Evolutionary conservation across 2,797 vertebrate species (phyloP).

Genomic region (Amniataba percoides): DNA sequence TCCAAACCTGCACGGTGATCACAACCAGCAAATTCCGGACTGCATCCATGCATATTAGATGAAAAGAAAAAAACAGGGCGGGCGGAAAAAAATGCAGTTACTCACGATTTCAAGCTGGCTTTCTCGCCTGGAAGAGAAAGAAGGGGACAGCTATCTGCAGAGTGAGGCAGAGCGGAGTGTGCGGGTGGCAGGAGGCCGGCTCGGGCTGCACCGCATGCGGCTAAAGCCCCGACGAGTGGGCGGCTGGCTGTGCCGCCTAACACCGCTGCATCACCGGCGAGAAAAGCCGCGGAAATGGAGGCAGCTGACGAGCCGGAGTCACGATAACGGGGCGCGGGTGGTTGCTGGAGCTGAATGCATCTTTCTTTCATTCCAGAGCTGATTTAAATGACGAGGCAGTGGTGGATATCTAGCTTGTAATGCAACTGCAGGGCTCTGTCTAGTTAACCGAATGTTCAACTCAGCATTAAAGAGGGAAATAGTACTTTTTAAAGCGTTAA

Average conservation of each 20-base stretch:
- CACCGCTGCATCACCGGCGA: constrained; percentile 61
- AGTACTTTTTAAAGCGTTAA: not conserved
- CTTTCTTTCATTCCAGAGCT: not conserved
- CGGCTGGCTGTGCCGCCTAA: constrained; percentile 55
- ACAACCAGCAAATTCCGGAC: constrained; percentile 21
- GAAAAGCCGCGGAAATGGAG: constrained; percentile 79
- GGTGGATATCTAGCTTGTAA: not conserved
- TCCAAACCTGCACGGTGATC: not conserved
- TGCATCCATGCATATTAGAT: constrained; percentile 18
- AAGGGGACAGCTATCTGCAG: constrained; percentile 57
- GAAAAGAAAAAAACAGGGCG: not conserved
- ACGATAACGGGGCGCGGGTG: not conserved
- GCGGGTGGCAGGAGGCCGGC: constrained; percentile 43
- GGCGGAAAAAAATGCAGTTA: not conserved
- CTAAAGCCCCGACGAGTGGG: constrained; percentile 66
- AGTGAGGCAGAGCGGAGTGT: constrained; percentile 18
- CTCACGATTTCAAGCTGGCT: constrained; percentile 27
- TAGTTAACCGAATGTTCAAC: too few species aligned
- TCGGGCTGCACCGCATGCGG: constrained; percentile 61
- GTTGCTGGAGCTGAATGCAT: constrained; percentile 5
- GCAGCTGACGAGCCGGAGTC: constrained; percentile 59
- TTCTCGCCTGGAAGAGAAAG: constrained; percentile 29
- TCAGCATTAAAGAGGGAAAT: too few species aligned
- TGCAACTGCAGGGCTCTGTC: not conserved
- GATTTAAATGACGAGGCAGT: too few species aligned